Conservation (phyloP, 2,888 invertebrate species). For the Caenorhabditis sulstoni region DNA sequence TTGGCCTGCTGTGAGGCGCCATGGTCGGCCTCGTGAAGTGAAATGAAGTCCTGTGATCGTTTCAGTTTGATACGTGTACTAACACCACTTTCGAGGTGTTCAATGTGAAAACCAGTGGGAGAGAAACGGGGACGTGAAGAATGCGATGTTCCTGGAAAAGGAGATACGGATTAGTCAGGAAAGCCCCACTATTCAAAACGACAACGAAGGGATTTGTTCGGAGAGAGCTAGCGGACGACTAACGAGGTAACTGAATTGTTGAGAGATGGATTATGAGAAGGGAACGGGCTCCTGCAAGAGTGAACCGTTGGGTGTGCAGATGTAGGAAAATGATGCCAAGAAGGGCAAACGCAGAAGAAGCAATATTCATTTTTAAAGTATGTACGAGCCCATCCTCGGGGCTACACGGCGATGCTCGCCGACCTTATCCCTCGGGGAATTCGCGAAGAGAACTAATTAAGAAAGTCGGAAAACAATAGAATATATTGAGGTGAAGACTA, state of each 20-base stretch:
- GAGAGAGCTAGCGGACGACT: constrained; percentile 4
- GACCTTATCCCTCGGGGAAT: constrained; percentile 42
- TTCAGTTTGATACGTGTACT: constrained; percentile 55
- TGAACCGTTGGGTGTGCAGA: background rate
- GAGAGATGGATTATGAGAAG: constrained; percentile 22
- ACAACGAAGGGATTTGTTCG: constrained; percentile 21
- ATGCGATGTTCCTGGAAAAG: constrained; percentile 30
- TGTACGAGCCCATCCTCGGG: constrained; percentile 19
- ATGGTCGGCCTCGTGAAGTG: constrained; percentile 58
- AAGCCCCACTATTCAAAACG: constrained; percentile 5
- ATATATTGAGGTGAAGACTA: constrained; percentile 54
- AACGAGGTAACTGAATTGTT: constrained; percentile 33
- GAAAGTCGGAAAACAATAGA: constrained; percentile 59
- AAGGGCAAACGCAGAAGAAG: no score
- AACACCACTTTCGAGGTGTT: constrained; percentile 41
- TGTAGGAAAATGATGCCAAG: background rate
- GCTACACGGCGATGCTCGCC: constrained; percentile 24
- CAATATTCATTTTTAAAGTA: constrained; percentile 48
- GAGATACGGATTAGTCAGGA: constrained; percentile 14
- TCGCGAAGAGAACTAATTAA: constrained; percentile 56
- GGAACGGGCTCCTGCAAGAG: background rate
- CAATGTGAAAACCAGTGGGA: background rate
- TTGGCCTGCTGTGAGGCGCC: constrained; percentile 42
- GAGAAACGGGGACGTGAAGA: background rate
- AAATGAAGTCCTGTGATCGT: constrained; percentile 60